Evolutionary conservation across 1,140 invertebrate species (phyloP), one percentile per base, ranked within the genome.

Genomic region (Tetranychus cinnabarinus): DNA sequence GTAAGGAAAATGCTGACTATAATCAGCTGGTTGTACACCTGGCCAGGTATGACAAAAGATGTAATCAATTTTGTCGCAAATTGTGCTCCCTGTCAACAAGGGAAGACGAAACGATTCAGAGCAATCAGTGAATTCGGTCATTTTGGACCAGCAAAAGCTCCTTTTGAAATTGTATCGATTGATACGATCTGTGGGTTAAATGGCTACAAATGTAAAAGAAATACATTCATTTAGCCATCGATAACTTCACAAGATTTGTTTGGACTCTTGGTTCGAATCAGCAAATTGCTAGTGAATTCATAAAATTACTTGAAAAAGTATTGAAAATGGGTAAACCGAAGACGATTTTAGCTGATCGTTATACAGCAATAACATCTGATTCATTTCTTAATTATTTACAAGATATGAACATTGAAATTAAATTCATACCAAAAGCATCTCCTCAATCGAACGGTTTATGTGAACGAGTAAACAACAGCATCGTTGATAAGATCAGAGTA

Each of bases 151-250:
- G 61, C 63, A 37, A 5, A 10, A 12, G 3, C 46, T 13, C 63
- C 63, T 39, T 62, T 61, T 50, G 63, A 64, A 4, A 62, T 64
- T 12, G 60, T 64, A 35, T 50, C 63, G 8, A 64, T 64, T 58
- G 63, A 64, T 55, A 64, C 63, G 2, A 50, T 62, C 13, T 56
- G 63, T 12, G 63, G 63, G 10, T 52, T 64, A 36, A 12, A 23
- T 23, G 23, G 23, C 23, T 23, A 23, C 23, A 23, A 23, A 23
- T 23, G 23, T 23, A 23, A 23, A 62, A 64, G 37, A 35, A 62
- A 61, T 62, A 64, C 45, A 31, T 61, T 2, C 63, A 64, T 54
- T 0, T 64, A 31, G 56, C 61, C 13, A 62, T 64, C 0, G 63
- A 64, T 56, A 12, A 45, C 15, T 63, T 63, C 50, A 3, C 62